Base-by-base conservation (phyloP, 35 echinoderm and acorn worm species). In the Chiridota heheva region DNA sequence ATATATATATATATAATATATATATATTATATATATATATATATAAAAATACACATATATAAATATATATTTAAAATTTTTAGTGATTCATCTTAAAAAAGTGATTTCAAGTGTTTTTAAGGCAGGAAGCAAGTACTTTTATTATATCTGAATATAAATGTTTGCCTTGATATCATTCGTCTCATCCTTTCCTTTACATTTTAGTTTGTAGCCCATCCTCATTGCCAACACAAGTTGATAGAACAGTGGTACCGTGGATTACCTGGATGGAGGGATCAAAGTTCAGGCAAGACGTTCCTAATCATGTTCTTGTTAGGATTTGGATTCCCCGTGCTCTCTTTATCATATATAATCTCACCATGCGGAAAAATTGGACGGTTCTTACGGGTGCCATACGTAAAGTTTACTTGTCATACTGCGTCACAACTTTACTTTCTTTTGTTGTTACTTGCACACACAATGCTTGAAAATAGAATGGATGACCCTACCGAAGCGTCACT, bases 141-240 rank as follows among this genome's bases (percentile, higher is more conserved):
- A n/a, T n/a, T n/a, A n/a, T n/a, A n/a, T n/a, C n/a, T n/a, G n/a
- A n/a, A n/a, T n/a, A n/a, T n/a, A n/a, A n/a, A n/a, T n/a, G n/a
- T n/a, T n/a, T n/a, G n/a, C n/a, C n/a, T n/a, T n/a, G n/a, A n/a
- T n/a, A n/a, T n/a, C n/a, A n/a, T n/a, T n/a, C n/a, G n/a, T n/a
- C n/a, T n/a, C n/a, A n/a, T n/a, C 48, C 48, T 62, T 1, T 37
- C 73, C 51, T 10, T 69, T 68, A 36, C 27, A 24, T 33, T 44
- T 88, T 80, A 98, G 95, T 98, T 98, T 55, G 95, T 98, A 7
- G 95, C 95, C 5, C 95, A 98, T 70, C 85, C 95, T 70, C 95
- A 98, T 63, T 98, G 95, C 26, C 95, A 98, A 44, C 95, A 98
- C 67, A 77, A 89, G 28, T 46, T 98, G 67, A 98, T 98, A 30